These are phyloP conservation scores for Tringa solitaria DNA, from an alignment of 2,113 vertebrate species.

Conservation along the genomic window DNA sequence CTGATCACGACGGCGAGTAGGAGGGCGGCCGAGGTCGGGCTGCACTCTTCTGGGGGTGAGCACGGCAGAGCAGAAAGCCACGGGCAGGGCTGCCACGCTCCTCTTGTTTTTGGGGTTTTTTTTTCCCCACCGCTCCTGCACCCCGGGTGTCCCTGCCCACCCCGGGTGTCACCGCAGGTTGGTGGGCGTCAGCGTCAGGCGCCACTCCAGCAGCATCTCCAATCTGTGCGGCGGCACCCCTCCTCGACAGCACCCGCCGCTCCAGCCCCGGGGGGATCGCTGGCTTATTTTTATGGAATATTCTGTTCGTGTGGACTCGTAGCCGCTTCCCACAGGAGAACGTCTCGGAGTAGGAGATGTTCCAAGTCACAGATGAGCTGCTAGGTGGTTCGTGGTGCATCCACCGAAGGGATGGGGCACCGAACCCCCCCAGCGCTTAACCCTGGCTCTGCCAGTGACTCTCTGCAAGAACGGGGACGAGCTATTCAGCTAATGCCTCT, in stretches of 20 bases:
- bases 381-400: neutral
- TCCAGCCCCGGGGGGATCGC: neutral
- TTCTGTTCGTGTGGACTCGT: neutral
- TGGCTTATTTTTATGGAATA: neutral
- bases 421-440: neutral
- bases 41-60: neutral
- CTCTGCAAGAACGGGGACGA: neutral
- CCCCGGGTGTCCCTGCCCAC: neutral
- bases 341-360: neutral
- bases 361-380: conserved; percentile 3
- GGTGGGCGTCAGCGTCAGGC: neutral
- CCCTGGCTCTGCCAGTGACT: neutral
- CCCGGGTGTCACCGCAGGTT: neutral
- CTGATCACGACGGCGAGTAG: neutral
- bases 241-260: neutral
- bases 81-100: neutral
- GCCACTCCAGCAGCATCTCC: neutral
- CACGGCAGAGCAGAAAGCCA: neutral
- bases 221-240: neutral
- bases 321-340: conserved; percentile 29
- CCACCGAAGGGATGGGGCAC: neutral
- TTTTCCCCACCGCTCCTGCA: neutral
- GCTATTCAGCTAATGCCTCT: neutral
- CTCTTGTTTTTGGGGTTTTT: neutral
- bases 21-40: neutral